Percentiles rank a stretch among this genome's conserved stretches.
These are phyloP conservation scores for Scaptomyza polygonia DNA, from an alignment of 2,888 invertebrate species.

Conservation along the genomic window DNA sequence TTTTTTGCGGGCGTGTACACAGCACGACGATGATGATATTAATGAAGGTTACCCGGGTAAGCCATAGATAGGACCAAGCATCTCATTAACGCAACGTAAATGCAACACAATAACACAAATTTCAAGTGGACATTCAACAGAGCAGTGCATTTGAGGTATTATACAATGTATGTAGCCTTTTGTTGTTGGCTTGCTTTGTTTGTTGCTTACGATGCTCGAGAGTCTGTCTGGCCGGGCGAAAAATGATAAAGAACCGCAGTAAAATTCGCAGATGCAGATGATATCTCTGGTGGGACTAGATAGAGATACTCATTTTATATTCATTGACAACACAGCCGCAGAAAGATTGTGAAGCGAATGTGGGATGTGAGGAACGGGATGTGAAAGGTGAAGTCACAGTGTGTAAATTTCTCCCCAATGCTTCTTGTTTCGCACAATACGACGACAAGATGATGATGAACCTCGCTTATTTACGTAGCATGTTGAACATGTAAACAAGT, in stretches of 20 bases:
- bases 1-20: too few relatives aligned
- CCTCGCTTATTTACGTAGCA: slow-evolving; percentile 13
- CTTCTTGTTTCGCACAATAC: slow-evolving; percentile 23
- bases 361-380: too few relatives aligned
- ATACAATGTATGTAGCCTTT: slow-evolving; percentile 18
- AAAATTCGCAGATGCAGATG: slow-evolving; percentile 21
- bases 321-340: slow-evolving; percentile 51
- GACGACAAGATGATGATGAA: slow-evolving; percentile 21
- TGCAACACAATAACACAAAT: slow-evolving; percentile 60
- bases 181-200: slow-evolving; percentile 52
- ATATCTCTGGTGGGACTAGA: slow-evolving; percentile 10
- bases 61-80: slow-evolving; percentile 25
- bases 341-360: too few relatives aligned
- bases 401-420: slow-evolving; percentile 35
- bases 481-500: slow-evolving; percentile 6
- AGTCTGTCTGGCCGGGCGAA: slow-evolving; percentile 1
- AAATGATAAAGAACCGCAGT: slow-evolving; percentile 33
- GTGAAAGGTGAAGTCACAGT: background rate
- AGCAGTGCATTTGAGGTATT: background rate
- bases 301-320: slow-evolving; percentile 56
- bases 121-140: slow-evolving; percentile 59
- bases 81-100: slow-evolving; percentile 70
- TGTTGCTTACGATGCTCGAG: slow-evolving; percentile 7
- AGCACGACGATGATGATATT: too few relatives aligned
- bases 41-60: background rate